phyloP scores from a whole-genome alignment of 2,113 vertebrate species.

The Clarias macrocephalus region DNA sequence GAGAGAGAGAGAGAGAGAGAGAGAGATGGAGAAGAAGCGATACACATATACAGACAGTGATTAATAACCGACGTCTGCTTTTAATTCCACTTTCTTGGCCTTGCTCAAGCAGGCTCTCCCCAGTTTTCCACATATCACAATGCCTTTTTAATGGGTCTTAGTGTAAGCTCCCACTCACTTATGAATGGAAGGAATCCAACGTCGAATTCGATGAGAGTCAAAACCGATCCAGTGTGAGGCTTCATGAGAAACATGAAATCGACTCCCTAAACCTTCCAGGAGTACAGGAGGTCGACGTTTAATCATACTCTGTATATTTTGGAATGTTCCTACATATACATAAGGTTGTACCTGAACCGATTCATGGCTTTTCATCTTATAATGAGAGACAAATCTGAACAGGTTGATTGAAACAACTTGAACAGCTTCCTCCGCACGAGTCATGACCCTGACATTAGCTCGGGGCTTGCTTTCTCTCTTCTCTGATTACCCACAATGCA shows the following conservation, averaged over 20 bases:
- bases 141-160: conserved; percentile 32
- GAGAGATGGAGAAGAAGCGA: background rate
- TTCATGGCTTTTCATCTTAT: background rate
- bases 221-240: background rate
- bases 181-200: conserved; percentile 21
- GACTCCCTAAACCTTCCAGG: background rate
- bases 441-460: conserved; percentile 49
- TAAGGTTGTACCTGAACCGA: background rate
- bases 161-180: background rate
- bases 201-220: background rate
- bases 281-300: background rate
- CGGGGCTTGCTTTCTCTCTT: conserved; percentile 31
- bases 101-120: conserved; percentile 7
- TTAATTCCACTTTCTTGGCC: conserved; percentile 41
- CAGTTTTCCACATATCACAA: conserved; percentile 30
- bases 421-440: conserved; percentile 53
- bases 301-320: background rate
- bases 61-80: conserved; percentile 44
- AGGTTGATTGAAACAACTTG: background rate
- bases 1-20: conserved; percentile 11
- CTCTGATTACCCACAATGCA: conserved; percentile 38
- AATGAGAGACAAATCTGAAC: background rate
- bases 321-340: background rate
- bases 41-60: conserved; percentile 7
- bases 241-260: background rate